Percentiles rank a stretch among this genome's conserved stretches.
phyloP scores from a whole-genome alignment of 2,888 invertebrate genomes.

The Rotaria sp. region DNA sequence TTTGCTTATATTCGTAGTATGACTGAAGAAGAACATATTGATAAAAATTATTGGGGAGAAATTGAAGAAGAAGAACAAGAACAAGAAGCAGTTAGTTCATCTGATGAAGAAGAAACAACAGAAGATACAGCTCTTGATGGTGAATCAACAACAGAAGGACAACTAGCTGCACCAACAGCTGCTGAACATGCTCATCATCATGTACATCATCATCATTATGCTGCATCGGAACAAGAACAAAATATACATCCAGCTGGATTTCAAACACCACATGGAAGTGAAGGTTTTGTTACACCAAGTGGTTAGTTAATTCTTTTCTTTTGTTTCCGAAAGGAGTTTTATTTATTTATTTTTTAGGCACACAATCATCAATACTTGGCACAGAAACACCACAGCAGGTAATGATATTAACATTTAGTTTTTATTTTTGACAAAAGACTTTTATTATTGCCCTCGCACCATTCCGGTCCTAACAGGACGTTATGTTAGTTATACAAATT shows the following conservation, averaged over 20 bases:
- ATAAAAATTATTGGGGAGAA: conserved; percentile 56
- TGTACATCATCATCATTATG: neutral
- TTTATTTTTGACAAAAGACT: too few species aligned
- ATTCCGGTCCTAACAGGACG: too few species aligned
- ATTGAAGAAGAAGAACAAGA: conserved; percentile 57
- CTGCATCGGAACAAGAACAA: neutral
- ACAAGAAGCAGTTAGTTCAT: conserved; percentile 46
- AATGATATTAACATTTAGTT: neutral
- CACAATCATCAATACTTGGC: neutral
- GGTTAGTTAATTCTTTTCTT: neutral
- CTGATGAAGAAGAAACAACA: conserved; percentile 43
- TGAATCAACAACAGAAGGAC: conserved; percentile 19
- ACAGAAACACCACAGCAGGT: neutral
- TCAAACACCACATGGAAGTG: conserved; percentile 19
- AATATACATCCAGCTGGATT: neutral
- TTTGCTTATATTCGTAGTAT: conserved; percentile 45
- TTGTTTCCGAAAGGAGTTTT: neutral
- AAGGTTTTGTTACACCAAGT: conserved; percentile 15
- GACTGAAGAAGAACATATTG: conserved; percentile 66
- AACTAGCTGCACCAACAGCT: neutral
- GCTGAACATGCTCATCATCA: neutral
- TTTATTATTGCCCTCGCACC: too few species aligned
- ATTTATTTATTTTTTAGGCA: neutral
- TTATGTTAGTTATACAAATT: too few species aligned
- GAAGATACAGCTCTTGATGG: conserved; percentile 18